These are phyloP conservation scores for Chamaea fasciata DNA, from an alignment of 2,113 vertebrate species.

Conservation along the genomic window DNA sequence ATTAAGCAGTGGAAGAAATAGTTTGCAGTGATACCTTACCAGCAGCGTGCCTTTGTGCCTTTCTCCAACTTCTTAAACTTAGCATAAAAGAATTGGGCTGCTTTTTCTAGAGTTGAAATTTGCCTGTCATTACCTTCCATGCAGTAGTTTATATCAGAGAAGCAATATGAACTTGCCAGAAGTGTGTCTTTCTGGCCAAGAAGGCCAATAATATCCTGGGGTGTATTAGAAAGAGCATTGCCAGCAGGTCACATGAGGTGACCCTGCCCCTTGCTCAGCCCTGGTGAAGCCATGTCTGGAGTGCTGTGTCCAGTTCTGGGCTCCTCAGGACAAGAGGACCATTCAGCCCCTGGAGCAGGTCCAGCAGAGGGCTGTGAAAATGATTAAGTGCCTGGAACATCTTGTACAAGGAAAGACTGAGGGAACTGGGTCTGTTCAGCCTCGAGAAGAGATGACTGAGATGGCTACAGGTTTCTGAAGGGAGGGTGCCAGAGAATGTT, in stretches of 20 bases:
- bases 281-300: not conserved
- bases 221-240: not conserved
- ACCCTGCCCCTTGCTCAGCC: not conserved
- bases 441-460: not conserved
- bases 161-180: not conserved
- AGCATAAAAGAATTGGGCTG: not conserved
- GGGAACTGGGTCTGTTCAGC: not conserved
- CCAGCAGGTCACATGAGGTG: not conserved
- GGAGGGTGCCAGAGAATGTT: not conserved
- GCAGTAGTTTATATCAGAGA: not conserved
- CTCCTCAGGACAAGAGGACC: not conserved
- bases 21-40: not conserved
- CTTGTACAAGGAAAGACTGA: not conserved
- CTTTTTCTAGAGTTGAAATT: not conserved
- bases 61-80: not conserved
- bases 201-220: not conserved
- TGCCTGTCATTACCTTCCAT: not conserved
- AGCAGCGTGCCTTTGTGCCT: not conserved
- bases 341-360: not conserved
- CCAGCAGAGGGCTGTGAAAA: not conserved
- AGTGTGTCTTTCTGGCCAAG: not conserved
- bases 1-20: not conserved
- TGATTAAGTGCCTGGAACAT: not conserved
- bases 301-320: not conserved
- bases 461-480: not conserved